These are phyloP conservation scores for Hylaea fasciaria DNA, from an alignment of 2,888 invertebrate genomes.

Conservation along the genomic window DNA sequence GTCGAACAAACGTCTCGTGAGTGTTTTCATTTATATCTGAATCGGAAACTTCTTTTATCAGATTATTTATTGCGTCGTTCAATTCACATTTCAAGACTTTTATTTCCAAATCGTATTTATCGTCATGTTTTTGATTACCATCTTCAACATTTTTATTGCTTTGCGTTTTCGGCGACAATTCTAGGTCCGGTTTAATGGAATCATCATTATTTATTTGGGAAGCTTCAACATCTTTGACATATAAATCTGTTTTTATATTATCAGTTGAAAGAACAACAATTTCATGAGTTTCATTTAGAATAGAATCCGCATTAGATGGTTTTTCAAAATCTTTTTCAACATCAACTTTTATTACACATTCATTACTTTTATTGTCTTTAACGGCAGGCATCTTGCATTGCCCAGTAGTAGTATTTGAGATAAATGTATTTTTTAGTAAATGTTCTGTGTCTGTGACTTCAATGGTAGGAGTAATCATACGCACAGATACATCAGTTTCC, in stretches of 20 bases:
- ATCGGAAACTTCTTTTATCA: conserved; percentile 78
- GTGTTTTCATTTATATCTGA: conserved; percentile 61
- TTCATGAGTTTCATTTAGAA: conserved; percentile 60
- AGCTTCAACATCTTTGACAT: conserved; percentile 65
- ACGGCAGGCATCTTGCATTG: conserved; percentile 17
- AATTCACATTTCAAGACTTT: conserved; percentile 78
- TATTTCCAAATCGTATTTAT: conserved; percentile 68
- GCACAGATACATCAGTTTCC: conserved; percentile 77
- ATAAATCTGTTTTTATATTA: conserved; percentile 70
- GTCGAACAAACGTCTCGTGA: conserved; percentile 73
- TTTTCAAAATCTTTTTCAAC: conserved; percentile 23
- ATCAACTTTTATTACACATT: conserved; percentile 34
- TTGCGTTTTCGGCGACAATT: conserved; percentile 5
- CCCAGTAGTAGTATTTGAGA: conserved; percentile 39
- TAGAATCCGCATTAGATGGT: conserved; percentile 20
- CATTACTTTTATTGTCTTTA: conserved; percentile 17
- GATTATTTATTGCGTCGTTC: conserved; percentile 77
- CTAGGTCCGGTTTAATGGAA: conserved; percentile 18
- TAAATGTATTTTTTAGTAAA: conserved; percentile 68
- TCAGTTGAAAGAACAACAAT: conserved; percentile 73
- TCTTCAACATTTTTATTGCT: conserved; percentile 10
- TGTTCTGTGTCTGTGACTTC: conserved; percentile 79
- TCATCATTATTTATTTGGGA: conserved; percentile 37
- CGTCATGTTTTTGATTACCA: conserved; percentile 37
- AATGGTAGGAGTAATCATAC: conserved; percentile 80